Evolutionary conservation across 2,113 vertebrate genomes (phyloP), one percentile per base, ranked within the genome.

Genomic region (Cyprinodon variegatus): DNA sequence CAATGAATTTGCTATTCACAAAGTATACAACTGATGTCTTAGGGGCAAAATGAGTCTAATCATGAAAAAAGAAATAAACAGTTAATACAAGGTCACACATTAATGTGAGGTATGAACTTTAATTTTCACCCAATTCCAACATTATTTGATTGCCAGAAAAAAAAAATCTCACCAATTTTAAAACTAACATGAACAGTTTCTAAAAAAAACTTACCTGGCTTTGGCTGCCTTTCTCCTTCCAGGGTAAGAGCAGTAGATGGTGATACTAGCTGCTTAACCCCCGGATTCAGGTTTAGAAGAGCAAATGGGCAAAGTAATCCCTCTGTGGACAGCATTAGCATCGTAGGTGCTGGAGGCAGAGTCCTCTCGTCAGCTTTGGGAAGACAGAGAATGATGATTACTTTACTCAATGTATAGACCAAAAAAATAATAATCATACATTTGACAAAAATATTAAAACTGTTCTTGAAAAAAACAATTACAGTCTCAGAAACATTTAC

Each of bases 281-380:
- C 96, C 0, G 95, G 95, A 76, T 96, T 98, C 71, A 95, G 90
- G 82, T 99, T 99, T 78, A 98, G 94, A 88, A 99, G 95, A 17
- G 97, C 94, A 86, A 98, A 99, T 0, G 98, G 97, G 86, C 97
- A 98, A 37, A 99, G 94, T 0, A 99, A 93, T 10, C 98, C 98
- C 20, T 99, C 97, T 0, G 98, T 98, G 29, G 98, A 99, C 5
- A 99, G 95, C 78, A 99, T 85, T 84, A 99, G 91, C 83, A 99
- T 93, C 37, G 94, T 94, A 12, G 98, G 98, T 3, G 94, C 94
- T 29, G 98, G 95, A 22, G 94, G 93, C 50, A 97, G 81, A 3
- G 91, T 95, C 91, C 96, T 98, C 82, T 99, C 97, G 0, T 98
- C 96, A 46, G 90, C 98, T 99, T 89, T 53, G 65, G 72, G 39